Evolutionary conservation across 2,113 vertebrate species (phyloP), one percentile per base, ranked within the genome.

Genomic region (Microtus richardsoni): DNA sequence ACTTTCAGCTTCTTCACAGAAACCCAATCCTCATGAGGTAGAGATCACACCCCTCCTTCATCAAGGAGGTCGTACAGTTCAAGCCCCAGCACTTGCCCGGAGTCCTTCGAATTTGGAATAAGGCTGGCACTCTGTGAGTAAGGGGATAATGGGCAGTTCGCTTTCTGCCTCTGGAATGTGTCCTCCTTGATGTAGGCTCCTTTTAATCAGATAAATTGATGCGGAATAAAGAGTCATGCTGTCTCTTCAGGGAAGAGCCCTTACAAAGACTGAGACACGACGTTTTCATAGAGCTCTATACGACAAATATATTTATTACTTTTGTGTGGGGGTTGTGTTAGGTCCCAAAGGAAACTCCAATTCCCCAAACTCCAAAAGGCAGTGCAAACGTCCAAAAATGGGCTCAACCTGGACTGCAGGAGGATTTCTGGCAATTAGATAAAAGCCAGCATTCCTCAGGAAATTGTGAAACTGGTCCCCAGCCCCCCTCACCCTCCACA

Each of bases 31-130:
- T 47, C 24, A 21, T 74, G 58, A 78, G 16, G 74, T n/a, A 71
- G 75, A 89, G 74, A 26, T 70, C 54, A 88, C 71, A 64, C 30
- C 49, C 70, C 73, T 24, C 28, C 91, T 95, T 87, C 93, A 60
- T 82, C 79, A 52, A 91, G 14, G 66, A 91, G 54, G 68, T 70
- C 44, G 41, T 58, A 70, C 54, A 71, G 36, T 75, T 64, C 44
- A 77, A 47, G 6, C 83, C 54, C 22, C 39, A 22, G 9, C 21
- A 71, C 36, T 89, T 80, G 33, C 17, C 19, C 13, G 60, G 52
- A 91, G 17, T 91, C 44, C 44, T 95, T 91, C 70, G 80, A 83
- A 93, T 75, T 70, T 75, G 71, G 22, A 64, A 84, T 84, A 79
- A 95, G 58, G 26, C 41, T 66, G 36, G 47, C 19, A 28, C 77